Conservation (phyloP, 2,888 invertebrate genomes). For the Lepeophtheirus nordmannii region DNA sequence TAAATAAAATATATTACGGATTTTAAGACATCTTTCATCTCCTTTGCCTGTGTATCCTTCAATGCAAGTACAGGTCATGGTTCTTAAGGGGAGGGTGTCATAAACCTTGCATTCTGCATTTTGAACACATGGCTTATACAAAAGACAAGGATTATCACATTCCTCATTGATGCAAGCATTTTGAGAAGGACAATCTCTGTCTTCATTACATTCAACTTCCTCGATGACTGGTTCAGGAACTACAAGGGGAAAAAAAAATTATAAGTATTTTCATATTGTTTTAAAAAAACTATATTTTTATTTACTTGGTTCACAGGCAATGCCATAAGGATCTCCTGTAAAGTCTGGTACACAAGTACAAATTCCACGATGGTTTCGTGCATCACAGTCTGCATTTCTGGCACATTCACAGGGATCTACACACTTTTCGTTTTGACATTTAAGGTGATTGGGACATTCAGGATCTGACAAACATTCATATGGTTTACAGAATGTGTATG, state of each 20-base stretch:
- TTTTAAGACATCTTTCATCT: constrained; percentile 41
- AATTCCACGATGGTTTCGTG: constrained; percentile 28
- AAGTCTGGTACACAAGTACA: constrained; percentile 29
- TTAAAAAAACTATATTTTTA: constrained; percentile 24
- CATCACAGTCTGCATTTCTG: constrained; percentile 42
- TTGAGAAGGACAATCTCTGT: constrained; percentile 39
- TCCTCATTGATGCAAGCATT: constrained; percentile 62
- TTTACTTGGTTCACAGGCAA: constrained; percentile 27
- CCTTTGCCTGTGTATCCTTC: constrained; percentile 70
- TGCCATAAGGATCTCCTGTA: constrained; percentile 28
- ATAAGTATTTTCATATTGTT: constrained; percentile 18
- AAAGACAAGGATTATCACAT: constrained; percentile 61
- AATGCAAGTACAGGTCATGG: constrained; percentile 71
- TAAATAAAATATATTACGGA: constrained; percentile 15
- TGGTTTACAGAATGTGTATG: constrained; percentile 54
- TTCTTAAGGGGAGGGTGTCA: constrained; percentile 67
- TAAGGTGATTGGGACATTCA: constrained; percentile 61
- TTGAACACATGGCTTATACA: constrained; percentile 50
- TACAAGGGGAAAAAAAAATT: constrained; percentile 25
- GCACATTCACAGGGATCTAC: constrained; percentile 72
- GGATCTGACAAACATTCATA: constrained; percentile 58
- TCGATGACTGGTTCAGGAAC: constrained; percentile 37
- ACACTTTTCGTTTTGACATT: constrained; percentile 61
- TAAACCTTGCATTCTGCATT: constrained; percentile 63
- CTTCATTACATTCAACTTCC: constrained; percentile 25